Conservation (phyloP, 2,888 invertebrate genomes). For the Dendrolimus pini region DNA sequence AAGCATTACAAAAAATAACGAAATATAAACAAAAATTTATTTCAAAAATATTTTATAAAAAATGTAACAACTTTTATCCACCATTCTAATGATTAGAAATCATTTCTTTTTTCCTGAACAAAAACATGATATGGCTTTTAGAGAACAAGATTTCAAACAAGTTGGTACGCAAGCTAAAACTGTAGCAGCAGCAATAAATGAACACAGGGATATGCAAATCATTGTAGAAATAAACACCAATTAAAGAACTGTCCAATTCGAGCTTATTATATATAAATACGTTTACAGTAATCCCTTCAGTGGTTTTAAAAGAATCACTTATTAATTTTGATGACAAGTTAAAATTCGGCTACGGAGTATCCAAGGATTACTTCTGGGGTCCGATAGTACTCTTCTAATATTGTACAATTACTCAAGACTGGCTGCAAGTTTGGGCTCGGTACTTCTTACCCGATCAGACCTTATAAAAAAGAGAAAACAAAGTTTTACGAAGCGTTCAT, state of each 20-base stretch:
- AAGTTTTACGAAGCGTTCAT: conserved; percentile 42
- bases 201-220: conserved; percentile 40
- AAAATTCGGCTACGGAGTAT: no score
- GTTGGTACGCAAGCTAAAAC: conserved; percentile 32
- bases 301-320: no score
- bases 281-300: no score
- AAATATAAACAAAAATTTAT: not conserved
- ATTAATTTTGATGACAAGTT: no score
- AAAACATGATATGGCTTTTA: conserved; percentile 21
- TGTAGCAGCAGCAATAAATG: conserved; percentile 30
- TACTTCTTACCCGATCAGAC: conserved; percentile 19
- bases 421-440: no score
- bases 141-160: conserved; percentile 11
- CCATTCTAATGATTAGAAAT: conserved; percentile 18
- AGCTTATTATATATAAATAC: no score
- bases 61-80: conserved; percentile 22
- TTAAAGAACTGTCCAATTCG: no score
- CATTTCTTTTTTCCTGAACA: conserved; percentile 18
- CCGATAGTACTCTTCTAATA: no score
- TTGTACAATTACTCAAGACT: no score
- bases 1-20: not conserved
- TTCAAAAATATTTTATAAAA: conserved; percentile 4
- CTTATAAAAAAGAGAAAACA: conserved; percentile 37
- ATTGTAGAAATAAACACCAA: conserved; percentile 18
- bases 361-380: no score